Evolutionary conservation across 1,140 invertebrate species (phyloP).

Genomic region (Bombus sibiricus): DNA sequence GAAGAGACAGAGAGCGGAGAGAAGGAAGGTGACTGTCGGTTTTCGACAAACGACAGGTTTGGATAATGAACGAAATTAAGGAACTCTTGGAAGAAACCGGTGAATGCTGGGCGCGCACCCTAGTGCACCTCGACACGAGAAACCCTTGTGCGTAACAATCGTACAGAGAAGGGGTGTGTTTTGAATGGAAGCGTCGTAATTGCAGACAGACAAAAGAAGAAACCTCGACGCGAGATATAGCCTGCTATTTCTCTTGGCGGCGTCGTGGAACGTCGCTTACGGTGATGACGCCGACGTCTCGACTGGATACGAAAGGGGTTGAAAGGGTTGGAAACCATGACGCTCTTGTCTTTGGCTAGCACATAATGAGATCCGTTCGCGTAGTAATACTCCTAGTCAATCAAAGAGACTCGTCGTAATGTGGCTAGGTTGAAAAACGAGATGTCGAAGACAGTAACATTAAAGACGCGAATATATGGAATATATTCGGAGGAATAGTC

Average conservation of each 20-base stretch:
- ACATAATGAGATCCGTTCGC: conserved; percentile 64
- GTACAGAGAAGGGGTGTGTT: conserved; percentile 53
- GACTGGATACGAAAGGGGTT: conserved; percentile 56
- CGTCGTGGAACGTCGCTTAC: conserved; percentile 50
- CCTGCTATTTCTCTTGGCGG: background rate
- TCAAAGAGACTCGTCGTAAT: background rate
- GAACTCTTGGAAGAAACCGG: background rate
- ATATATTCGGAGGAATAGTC: background rate
- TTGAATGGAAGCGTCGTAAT: conserved; percentile 68
- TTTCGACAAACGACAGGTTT: background rate
- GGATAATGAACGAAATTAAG: conserved; percentile 34
- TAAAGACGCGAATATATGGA: no score
- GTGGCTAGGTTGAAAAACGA: background rate
- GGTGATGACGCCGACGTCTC: conserved; percentile 52
- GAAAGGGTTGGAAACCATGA: conserved; percentile 49
- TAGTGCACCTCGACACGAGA: conserved; percentile 43
- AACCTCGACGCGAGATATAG: conserved; percentile 25
- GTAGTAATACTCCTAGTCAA: conserved; percentile 54
- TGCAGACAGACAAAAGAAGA: conserved; percentile 67
- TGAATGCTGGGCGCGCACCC: background rate
- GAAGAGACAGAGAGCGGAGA: background rate
- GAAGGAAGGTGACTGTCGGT: background rate
- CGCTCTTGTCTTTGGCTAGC: conserved; percentile 31
- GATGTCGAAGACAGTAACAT: background rate
- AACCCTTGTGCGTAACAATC: conserved; percentile 63